phyloP scores from a whole-genome alignment of 2,888 invertebrate genomes.

The Pantelozetes paolii region DNA sequence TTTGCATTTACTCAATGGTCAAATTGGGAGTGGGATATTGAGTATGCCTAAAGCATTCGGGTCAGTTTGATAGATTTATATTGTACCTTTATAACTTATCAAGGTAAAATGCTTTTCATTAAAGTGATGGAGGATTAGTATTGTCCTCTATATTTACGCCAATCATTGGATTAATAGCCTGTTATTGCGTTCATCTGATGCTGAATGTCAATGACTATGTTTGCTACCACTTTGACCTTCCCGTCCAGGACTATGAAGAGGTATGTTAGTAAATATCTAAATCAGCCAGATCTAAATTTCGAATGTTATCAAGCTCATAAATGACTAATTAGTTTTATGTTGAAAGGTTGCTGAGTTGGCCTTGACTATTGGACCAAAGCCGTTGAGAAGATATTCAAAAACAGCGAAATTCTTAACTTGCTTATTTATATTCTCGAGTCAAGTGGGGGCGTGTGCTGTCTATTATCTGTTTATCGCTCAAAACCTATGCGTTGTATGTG shows the following conservation, averaged over 20 bases:
- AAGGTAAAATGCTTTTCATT: background rate
- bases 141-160: conserved; percentile 72
- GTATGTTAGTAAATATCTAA: background rate
- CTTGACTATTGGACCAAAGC: conserved; percentile 1
- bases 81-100: background rate
- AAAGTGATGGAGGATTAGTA: conserved; percentile 70
- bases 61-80: background rate
- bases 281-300: background rate
- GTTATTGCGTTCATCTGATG: conserved; percentile 86
- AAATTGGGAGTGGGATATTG: conserved; percentile 88
- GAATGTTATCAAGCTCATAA: background rate
- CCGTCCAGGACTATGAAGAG: background rate
- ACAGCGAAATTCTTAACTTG: background rate
- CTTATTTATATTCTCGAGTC: background rate
- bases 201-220: conserved; percentile 57
- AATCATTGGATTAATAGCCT: conserved; percentile 77
- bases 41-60: conserved; percentile 94
- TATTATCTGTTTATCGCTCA: conserved; percentile 37
- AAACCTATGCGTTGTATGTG: conserved; percentile 19
- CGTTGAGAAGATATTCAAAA: conserved; percentile 8
- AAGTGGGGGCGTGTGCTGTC: conserved; percentile 38
- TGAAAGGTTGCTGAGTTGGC: conserved; percentile 38
- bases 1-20: conserved; percentile 79
- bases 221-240: background rate
- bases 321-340: too few species aligned